Evolutionary conservation across 2,888 invertebrate genomes (phyloP).

Genomic region (Girardia tigrina): DNA sequence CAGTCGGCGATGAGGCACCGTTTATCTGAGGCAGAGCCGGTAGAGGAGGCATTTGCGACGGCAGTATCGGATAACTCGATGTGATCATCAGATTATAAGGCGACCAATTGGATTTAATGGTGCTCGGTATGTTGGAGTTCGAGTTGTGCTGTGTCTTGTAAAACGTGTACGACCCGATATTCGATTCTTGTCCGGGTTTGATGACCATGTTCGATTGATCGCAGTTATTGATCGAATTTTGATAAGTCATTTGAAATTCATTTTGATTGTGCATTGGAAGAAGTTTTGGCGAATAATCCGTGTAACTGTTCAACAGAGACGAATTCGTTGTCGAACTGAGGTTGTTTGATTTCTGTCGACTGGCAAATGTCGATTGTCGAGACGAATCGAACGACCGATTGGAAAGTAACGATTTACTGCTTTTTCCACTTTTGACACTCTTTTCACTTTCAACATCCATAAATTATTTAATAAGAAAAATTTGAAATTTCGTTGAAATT

Average conservation of each 20-base stretch:
- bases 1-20: not conserved
- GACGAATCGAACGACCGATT: not conserved
- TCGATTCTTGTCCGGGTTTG: not conserved
- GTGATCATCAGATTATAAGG: not conserved
- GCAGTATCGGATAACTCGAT: not conserved
- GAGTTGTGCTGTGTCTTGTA: not conserved
- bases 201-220: not conserved
- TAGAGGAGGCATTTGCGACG: not conserved
- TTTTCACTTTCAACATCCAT: constrained; percentile 23
- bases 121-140: not conserved
- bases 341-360: not conserved
- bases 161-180: not conserved
- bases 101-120: constrained; percentile 9
- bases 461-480: not conserved
- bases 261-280: not conserved
- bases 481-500: not conserved
- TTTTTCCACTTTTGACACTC: not conserved
- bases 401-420: not conserved
- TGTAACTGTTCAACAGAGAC: not conserved
- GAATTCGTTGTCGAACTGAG: not conserved
- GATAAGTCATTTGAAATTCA: constrained; percentile 12
- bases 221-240: not conserved
- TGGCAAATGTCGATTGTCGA: not conserved
- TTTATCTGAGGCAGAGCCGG: not conserved
- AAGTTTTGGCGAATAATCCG: not conserved